Evolutionary conservation across 2,797 vertebrate species (phyloP).

Genomic region (Orestias chungarensis): DNA sequence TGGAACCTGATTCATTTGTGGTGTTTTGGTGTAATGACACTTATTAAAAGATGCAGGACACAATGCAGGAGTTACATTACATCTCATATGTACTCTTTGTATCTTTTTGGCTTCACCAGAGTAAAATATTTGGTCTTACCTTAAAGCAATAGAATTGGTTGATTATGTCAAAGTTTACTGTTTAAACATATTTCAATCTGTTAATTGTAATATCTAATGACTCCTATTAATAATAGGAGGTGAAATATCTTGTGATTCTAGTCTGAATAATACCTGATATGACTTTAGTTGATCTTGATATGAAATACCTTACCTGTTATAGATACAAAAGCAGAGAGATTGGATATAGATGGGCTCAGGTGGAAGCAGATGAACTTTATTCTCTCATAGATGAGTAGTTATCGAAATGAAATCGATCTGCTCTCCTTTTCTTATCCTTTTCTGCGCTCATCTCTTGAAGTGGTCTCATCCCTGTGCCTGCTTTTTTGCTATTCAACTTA

Average conservation of each 20-base stretch:
- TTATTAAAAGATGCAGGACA: no score
- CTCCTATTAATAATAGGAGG: neutral
- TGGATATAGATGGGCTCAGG: constrained; percentile 33
- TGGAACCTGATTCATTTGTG: no score
- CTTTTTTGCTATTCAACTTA: neutral
- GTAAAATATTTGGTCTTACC: no score
- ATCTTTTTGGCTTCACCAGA: no score
- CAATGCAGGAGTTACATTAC: neutral
- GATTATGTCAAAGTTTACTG: no score
- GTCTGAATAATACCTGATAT: neutral
- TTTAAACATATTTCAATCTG: no score
- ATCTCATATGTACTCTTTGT: neutral
- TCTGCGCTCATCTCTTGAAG: constrained; percentile 8
- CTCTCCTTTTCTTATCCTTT: constrained; percentile 18
- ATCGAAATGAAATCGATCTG: constrained; percentile 34
- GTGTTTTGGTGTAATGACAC: no score
- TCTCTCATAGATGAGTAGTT: constrained; percentile 35
- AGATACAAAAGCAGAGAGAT: constrained; percentile 4
- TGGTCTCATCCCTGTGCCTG: constrained; percentile 1
- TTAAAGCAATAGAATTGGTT: no score
- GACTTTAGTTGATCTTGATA: neutral
- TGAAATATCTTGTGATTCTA: neutral
- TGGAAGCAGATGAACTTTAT: constrained; percentile 39
- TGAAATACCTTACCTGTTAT: constrained; percentile 15
- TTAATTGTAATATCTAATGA: no score